Evolutionary conservation across 2,113 vertebrate species (phyloP).

Genomic region (Genyomyrus donnyi): DNA sequence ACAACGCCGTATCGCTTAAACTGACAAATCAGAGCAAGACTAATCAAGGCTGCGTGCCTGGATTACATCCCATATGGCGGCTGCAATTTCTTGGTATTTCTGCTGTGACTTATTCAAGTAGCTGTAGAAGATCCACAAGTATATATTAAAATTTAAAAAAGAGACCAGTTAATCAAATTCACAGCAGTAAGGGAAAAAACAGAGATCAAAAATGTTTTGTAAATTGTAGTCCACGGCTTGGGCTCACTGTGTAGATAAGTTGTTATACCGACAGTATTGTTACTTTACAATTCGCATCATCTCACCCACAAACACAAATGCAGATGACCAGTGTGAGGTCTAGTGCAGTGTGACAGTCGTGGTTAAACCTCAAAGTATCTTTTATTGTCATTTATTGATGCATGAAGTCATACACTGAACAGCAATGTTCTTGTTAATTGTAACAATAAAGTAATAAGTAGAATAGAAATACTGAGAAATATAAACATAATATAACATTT

Average conservation of each 20-base stretch:
- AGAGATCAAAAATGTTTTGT: neutral
- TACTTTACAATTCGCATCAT: neutral
- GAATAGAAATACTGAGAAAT: neutral
- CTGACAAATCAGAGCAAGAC: constrained; percentile 5
- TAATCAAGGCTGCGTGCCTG: neutral
- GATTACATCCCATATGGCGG: neutral
- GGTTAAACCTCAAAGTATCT: neutral
- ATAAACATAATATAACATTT: neutral
- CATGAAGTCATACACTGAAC: neutral
- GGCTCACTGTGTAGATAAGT: neutral
- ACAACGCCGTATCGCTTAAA: neutral
- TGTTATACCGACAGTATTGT: neutral
- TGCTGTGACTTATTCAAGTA: neutral
- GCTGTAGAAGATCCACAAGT: neutral
- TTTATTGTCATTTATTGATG: neutral
- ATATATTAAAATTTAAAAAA: neutral
- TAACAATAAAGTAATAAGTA: neutral
- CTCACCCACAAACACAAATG: neutral
- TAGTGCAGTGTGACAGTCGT: neutral
- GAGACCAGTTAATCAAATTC: neutral
- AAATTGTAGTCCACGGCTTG: neutral
- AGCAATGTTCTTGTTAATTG: neutral
- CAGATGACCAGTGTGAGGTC: neutral
- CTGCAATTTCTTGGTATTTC: neutral
- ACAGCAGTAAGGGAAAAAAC: neutral